Base-by-base conservation (phyloP, 2,797 vertebrate genomes). In the Galagoides demidoff region DNA sequence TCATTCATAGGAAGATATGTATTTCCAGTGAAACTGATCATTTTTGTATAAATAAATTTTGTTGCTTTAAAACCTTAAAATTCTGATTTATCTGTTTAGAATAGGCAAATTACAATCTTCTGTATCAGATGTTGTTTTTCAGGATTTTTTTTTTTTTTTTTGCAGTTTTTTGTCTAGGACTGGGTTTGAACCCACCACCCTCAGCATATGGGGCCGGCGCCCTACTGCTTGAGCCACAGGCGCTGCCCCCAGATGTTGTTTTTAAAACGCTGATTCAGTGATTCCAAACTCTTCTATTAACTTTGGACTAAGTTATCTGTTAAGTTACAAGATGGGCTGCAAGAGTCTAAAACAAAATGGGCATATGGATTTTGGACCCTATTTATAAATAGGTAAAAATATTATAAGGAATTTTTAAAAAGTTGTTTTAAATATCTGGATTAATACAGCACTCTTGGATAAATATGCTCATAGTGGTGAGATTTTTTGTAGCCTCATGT, bases 51-150 rank as follows among this genome's bases (percentile, higher is more conserved):
- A 3, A 59, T 43, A 85, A 25, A 49, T 79, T 70, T 27, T 31
- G 52, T 85, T 94, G 29, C 66, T 66, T 88, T 76, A 59, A 81
- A 88, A 71, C 5, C 29, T 64, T 92, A n/a, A 74, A 89, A 84
- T 73, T 84, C 34, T 83, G 31, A 68, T 78, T 59, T 79, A 16
- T 70, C 20, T n/a, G 14, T 63, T 92, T 92, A 29, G 45, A 71
- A 81, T 55, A n/a, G 37, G 19, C 39, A 92, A 49, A 14, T 68
- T 73, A 34, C 34, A 68, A 43, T 25, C 10, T 79, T 92, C 25
- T 82, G 84, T 84, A 23, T 66, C 31, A 85, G 89, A 31, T 90
- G 55, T 84, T 92, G 61, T 61, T 91, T 37, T 43, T 43, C n/a
- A n/a, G n/a, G n/a, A n/a, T n/a, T n/a, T n/a, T n/a, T n/a, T n/a